Conservation (phyloP, 2,888 invertebrate genomes). For the Lasioglossum villosulum region DNA sequence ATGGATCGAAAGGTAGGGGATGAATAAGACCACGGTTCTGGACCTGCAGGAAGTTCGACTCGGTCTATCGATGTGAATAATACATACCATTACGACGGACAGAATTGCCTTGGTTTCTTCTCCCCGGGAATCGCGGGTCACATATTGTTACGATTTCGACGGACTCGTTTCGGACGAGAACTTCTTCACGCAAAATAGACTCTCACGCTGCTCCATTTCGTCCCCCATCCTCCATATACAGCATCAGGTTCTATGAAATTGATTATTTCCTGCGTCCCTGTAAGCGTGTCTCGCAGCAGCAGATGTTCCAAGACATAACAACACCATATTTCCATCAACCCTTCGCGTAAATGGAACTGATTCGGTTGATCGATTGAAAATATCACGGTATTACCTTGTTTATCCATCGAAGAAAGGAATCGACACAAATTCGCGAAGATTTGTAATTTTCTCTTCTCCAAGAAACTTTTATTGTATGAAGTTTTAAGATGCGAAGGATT, state of each 20-base stretch:
- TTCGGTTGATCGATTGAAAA: not conserved
- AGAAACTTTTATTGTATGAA: not conserved
- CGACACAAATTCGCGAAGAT: not conserved
- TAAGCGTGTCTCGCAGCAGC: not conserved
- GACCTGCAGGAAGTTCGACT: conserved; percentile 57
- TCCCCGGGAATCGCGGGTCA: conserved; percentile 34
- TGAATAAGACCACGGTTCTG: conserved; percentile 17
- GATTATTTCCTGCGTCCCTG: conserved; percentile 3
- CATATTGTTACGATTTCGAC: conserved; percentile 58
- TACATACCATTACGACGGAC: conserved; percentile 68
- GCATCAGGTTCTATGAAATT: conserved; percentile 12
- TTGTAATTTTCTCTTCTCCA: not conserved
- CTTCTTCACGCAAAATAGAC: conserved; percentile 18
- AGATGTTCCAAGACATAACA: conserved; percentile 6
- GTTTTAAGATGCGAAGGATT: not conserved
- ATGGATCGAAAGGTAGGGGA: not conserved
- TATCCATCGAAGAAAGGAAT: not conserved
- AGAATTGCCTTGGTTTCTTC: conserved; percentile 40
- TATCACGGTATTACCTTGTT: not conserved
- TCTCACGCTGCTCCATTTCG: not conserved
- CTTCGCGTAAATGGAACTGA: not conserved
- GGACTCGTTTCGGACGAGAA: conserved; percentile 11
- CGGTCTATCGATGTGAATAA: conserved; percentile 67
- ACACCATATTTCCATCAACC: conserved; percentile 1
- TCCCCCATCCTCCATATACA: not conserved